Conservation (phyloP, 2,797 vertebrate genomes). For the Phalanger gymnotis region DNA sequence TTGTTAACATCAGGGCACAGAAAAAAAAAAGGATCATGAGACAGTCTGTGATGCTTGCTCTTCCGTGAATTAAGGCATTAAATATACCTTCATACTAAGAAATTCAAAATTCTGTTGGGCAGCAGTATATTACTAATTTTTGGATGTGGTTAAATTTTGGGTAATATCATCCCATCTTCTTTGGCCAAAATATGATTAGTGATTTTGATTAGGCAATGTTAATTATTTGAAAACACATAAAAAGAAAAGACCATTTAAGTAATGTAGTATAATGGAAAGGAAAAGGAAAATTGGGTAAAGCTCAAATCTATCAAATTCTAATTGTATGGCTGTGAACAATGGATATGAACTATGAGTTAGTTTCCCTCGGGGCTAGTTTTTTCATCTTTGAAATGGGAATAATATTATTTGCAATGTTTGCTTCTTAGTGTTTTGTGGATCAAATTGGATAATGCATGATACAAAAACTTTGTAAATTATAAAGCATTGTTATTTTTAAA, state of each 20-base stretch:
- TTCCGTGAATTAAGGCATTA: not conserved
- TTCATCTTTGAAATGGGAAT: not conserved
- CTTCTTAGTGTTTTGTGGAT: not conserved
- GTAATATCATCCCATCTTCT: not conserved
- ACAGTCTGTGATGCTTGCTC: not conserved
- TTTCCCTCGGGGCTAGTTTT: not conserved
- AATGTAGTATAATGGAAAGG: not conserved
- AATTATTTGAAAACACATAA: not conserved
- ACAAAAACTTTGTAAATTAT: not conserved
- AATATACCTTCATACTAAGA: not conserved
- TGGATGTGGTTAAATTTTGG: not conserved
- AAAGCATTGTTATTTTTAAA: not conserved
- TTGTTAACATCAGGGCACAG: not conserved
- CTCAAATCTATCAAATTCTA: not conserved
- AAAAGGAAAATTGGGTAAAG: not conserved
- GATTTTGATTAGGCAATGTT: not conserved
- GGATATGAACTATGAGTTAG: too few relatives aligned
- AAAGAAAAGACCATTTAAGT: not conserved
- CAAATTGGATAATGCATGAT: not conserved
- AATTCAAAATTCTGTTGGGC: not conserved
- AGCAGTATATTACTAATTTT: not conserved
- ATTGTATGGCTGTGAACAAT: not conserved
- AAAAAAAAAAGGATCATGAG: not conserved
- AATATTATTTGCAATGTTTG: not conserved
- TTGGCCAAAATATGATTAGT: not conserved